These are phyloP conservation scores for Nomada ruficornis DNA, from an alignment of 2,888 invertebrate species.

Conservation along the genomic window DNA sequence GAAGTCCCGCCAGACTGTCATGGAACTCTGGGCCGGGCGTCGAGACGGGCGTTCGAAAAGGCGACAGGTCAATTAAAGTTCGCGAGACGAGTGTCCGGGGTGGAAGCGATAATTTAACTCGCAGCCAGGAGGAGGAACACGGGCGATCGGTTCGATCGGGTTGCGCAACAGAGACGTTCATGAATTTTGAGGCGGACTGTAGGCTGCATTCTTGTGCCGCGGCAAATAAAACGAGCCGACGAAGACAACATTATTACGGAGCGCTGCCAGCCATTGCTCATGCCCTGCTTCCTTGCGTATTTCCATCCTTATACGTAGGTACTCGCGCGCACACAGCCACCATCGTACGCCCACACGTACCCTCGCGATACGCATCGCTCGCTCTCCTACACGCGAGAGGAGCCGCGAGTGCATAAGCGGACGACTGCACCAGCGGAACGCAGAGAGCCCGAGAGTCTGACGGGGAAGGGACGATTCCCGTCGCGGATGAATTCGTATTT, in stretches of 20 bases:
- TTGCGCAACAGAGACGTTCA: constrained; percentile 80
- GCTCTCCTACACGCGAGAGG: constrained; percentile 33
- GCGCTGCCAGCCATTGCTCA: constrained; percentile 83
- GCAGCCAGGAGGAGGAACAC: background rate
- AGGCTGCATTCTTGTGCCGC: constrained; percentile 83
- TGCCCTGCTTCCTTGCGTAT: constrained; percentile 82
- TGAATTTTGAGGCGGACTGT: constrained; percentile 83
- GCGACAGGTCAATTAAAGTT: constrained; percentile 35
- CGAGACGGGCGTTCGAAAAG: background rate
- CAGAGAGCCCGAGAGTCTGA: background rate
- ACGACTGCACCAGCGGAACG: background rate
- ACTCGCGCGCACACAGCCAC: constrained; percentile 21
- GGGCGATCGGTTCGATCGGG: constrained; percentile 67
- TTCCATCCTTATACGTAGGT: constrained; percentile 72
- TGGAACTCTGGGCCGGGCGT: too few species aligned
- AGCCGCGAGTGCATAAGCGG: constrained; percentile 47
- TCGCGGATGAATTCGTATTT: constrained; percentile 67
- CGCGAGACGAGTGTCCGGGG: background rate
- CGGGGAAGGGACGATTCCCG: background rate
- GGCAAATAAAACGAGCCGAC: constrained; percentile 83
- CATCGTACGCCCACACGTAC: constrained; percentile 55
- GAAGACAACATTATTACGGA: constrained; percentile 84
- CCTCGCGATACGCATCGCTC: constrained; percentile 55
- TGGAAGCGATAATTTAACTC: constrained; percentile 2
- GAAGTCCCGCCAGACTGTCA: background rate